These are phyloP conservation scores for Chloropsis hardwickii DNA, from an alignment of 2,113 vertebrate genomes.

Conservation along the genomic window DNA sequence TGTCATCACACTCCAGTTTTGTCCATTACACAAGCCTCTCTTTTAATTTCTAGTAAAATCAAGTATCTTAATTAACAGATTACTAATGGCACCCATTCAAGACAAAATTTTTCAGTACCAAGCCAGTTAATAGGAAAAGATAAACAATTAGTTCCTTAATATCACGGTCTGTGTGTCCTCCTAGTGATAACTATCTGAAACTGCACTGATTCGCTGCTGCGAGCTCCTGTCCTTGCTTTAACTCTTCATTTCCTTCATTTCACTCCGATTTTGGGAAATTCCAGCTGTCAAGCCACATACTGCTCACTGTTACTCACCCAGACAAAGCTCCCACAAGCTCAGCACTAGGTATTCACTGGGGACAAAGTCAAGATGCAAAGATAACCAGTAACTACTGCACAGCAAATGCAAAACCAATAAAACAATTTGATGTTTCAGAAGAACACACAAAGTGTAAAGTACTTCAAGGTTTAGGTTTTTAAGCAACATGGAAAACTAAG, in stretches of 20 bases:
- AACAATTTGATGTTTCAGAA: neutral
- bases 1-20: neutral
- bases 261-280: neutral
- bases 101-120: neutral
- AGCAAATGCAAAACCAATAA: fast-evolving
- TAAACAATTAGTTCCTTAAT: conserved; percentile 22
- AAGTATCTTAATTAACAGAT: neutral
- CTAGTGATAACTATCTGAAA: conserved; percentile 63
- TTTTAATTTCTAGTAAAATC: neutral
- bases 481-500: neutral
- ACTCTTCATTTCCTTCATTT: neutral
- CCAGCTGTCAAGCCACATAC: neutral
- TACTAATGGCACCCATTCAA: neutral
- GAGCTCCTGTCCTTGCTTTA: neutral
- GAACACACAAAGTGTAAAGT: neutral
- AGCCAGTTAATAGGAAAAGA: neutral
- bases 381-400: neutral
- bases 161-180: conserved; percentile 63
- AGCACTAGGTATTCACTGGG: neutral
- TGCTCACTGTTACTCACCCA: neutral
- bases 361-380: neutral
- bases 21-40: neutral
- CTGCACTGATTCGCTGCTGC: neutral
- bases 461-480: neutral
- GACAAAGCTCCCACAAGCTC: neutral